Percentiles rank a stretch among this genome's conserved stretches.
These are phyloP conservation scores for Macrobrachium nipponense DNA, from an alignment of 1,140 invertebrate genomes.

Conservation along the genomic window DNA sequence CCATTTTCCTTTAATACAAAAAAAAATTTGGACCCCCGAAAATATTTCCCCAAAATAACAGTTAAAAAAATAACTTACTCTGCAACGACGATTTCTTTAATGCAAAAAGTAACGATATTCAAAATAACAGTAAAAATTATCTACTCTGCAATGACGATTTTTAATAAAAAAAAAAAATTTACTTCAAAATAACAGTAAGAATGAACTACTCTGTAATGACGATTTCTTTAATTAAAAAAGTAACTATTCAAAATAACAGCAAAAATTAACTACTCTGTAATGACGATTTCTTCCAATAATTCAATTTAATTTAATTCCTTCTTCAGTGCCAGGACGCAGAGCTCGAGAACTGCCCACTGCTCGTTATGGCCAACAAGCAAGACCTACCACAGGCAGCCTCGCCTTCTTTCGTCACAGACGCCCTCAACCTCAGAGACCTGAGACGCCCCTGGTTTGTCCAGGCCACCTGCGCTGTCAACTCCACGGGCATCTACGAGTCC, in stretches of 20 bases:
- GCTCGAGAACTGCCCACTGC: conserved; percentile 69
- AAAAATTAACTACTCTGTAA: no score
- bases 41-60: no score
- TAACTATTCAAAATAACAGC: no score
- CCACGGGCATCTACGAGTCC: conserved; percentile 48
- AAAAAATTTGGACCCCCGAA: no score
- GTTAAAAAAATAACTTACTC: no score
- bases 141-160: not conserved
- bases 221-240: no score
- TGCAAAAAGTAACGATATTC: no score
- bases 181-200: no score
- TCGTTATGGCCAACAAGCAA: conserved; percentile 67
- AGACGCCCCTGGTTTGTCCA: conserved; percentile 48
- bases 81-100: no score
- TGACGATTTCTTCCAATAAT: not conserved
- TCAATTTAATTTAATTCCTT: not conserved
- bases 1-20: no score
- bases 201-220: no score
- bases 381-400: conserved; percentile 57
- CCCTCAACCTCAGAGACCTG: conserved; percentile 43
- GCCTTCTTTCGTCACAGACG: conserved; percentile 52
- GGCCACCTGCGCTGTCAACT: conserved; percentile 46
- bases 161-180: not conserved
- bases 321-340: conserved; percentile 64
- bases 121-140: not conserved